Evolutionary conservation across 2,888 invertebrate species (phyloP), one percentile per base, ranked within the genome.

Genomic region (Eueremaeus valkanovi): DNA sequence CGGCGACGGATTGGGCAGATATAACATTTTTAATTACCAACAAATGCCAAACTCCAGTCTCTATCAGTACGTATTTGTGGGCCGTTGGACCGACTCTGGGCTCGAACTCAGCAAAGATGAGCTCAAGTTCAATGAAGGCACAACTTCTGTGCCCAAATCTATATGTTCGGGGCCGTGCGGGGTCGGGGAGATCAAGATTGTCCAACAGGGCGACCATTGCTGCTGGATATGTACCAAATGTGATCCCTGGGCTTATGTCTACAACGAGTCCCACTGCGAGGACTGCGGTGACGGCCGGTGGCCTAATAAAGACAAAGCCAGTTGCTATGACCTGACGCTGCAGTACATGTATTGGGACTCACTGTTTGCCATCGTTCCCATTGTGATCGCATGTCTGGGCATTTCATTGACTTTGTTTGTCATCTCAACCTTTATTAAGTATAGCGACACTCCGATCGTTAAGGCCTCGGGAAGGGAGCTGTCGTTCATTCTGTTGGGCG

Each of bases 11-110:
- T 83, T 89, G 74, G 88, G 89, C 6, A 86, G 90, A 68, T 91
- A 91, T 83, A 90, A 89, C 79, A 89, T 91, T 79, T 88, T 89
- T 80, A 90, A 91, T 83, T 89, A 87, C 82, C 89, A 89, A 81
- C 85, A 86, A 78, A 21, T 16, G 21, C 81, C 82, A 75, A 84
- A 85, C 78, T 81, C 63, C 36, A 24, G 29, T 16, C 11, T 3
- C 8, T 72, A 72, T 40, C 16, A 13, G 18, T 49, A 42, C 58
- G 45, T 68, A 9, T 29, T 84, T 21, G 81, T 84, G 11, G 83
- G 83, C 63, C 77, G 80, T 61, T 81, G 81, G 81, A 70, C 75
- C 49, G 75, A 78, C 36, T 76, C n/a, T 82, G 82, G 77, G 13
- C 76, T 79, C 11, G 75, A 78, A 36, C 77, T 83, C 5, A 79